These are phyloP conservation scores for Herminia tarsipennalis DNA, from an alignment of 2,888 invertebrate genomes.

Conservation along the genomic window DNA sequence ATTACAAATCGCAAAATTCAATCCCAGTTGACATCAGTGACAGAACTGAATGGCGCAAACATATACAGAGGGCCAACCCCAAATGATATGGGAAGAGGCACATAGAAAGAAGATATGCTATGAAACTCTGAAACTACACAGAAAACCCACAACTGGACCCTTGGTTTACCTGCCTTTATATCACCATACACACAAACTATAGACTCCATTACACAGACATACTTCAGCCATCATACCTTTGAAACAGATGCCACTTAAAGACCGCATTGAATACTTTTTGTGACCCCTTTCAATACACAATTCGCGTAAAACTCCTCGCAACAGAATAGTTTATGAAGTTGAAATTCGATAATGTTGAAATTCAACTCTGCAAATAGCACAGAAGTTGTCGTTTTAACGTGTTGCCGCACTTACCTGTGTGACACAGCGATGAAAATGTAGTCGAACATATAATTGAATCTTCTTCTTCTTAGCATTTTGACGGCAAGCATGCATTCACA, in stretches of 20 bases:
- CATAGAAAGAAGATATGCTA: no score
- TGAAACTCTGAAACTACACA: no score
- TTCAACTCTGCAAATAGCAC: slow-evolving; percentile 56
- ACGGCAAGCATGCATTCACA: no score
- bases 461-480: no score
- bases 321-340: slow-evolving; percentile 63
- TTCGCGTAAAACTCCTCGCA: slow-evolving; percentile 26
- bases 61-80: no score
- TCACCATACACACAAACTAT: neutral
- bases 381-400: slow-evolving; percentile 53
- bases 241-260: neutral
- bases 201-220: neutral
- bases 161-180: no score
- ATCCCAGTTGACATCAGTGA: no score
- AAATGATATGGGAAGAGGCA: no score
- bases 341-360: slow-evolving; percentile 68
- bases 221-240: slow-evolving; percentile 7
- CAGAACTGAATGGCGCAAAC: no score
- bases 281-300: slow-evolving; percentile 24
- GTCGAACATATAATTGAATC: neutral
- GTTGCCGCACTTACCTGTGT: slow-evolving; percentile 34
- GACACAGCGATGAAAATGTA: slow-evolving; percentile 29
- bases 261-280: slow-evolving; percentile 9
- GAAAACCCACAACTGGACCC: no score
- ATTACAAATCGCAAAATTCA: no score